Evolutionary conservation across 2,888 invertebrate species (phyloP), one percentile per base, ranked within the genome.

Genomic region (Nesidiocoris tenuis): DNA sequence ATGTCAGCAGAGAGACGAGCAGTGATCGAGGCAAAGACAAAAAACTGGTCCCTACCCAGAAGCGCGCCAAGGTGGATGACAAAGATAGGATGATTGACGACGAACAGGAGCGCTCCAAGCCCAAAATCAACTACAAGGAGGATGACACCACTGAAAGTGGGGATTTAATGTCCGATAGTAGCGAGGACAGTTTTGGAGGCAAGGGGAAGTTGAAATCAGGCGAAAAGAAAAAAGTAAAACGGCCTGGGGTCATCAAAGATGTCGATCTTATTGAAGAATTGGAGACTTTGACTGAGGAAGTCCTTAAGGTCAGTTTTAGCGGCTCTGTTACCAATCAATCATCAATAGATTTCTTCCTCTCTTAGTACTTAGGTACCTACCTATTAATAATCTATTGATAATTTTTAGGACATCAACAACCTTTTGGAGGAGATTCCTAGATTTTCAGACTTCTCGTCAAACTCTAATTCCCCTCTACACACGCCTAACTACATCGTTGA

Each of bases 351-450:
- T 55, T 12, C 12, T 16, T 16, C 16, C 55, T 12, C 55, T 55
- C 12, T 55, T 59, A 7, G 61, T 5, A 5, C 18, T 18, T 7
- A 59, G 61, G 7, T 19, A 7, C 61, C 16, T 19, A 17, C 5
- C 19, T 16, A 17, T 59, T 59, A 7, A n/a, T n/a, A n/a, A n/a
- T n/a, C n/a, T n/a, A n/a, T n/a, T n/a, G n/a, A 39, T 39, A 12
- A 5, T 23, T 79, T 80, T 16, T 81, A 94, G 87, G 94, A 94
- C 82, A 93, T 94, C 59, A 94, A 92, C 82, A 93, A 93, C 81
- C 94, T 94, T 93, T 84, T 95, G 77, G 93, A 94, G 81, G 93
- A 93, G 81, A 91, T 93, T 0, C 93, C 94, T 0, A 89, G 90
- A 80, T 88, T 90, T 78, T 88, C 91, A 0, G 90, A 90, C 80